Conservation (phyloP, 2,113 vertebrate species). For the Dasypus novemcinctus region DNA sequence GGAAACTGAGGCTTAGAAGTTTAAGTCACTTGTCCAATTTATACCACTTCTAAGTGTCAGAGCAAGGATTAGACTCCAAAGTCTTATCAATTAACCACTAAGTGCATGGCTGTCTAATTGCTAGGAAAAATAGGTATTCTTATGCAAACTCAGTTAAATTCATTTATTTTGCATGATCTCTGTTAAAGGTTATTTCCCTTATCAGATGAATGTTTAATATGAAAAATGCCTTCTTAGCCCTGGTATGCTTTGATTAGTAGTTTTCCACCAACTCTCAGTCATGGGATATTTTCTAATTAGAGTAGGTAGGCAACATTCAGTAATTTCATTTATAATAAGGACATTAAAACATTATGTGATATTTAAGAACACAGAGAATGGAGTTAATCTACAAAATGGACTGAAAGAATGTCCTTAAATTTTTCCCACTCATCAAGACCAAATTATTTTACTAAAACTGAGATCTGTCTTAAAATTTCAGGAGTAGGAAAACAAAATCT, state of each 20-base stretch:
- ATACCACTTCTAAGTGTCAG: neutral
- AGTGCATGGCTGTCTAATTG: neutral
- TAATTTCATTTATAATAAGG: neutral
- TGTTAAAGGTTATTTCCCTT: neutral
- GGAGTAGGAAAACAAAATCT: slow-evolving; percentile 35
- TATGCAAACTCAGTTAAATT: neutral
- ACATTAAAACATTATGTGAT: neutral
- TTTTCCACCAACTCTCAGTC: neutral
- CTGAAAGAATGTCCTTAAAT: neutral
- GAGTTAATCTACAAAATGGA: slow-evolving; percentile 7
- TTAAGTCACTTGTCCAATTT: neutral
- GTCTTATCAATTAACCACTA: neutral
- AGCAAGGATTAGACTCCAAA: neutral
- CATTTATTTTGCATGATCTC: neutral
- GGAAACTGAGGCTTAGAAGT: neutral
- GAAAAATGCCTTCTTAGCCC: neutral
- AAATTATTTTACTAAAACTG: neutral
- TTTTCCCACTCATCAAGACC: neutral
- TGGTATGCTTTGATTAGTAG: neutral
- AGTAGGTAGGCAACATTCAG: neutral
- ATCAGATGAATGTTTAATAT: slow-evolving; percentile 2
- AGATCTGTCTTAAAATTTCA: slow-evolving; percentile 7
- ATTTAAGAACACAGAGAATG: neutral
- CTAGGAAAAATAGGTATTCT: neutral
- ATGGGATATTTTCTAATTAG: neutral